These are phyloP conservation scores for Drosophila imparisetae DNA, from an alignment of 2,888 invertebrate species.

Conservation along the genomic window DNA sequence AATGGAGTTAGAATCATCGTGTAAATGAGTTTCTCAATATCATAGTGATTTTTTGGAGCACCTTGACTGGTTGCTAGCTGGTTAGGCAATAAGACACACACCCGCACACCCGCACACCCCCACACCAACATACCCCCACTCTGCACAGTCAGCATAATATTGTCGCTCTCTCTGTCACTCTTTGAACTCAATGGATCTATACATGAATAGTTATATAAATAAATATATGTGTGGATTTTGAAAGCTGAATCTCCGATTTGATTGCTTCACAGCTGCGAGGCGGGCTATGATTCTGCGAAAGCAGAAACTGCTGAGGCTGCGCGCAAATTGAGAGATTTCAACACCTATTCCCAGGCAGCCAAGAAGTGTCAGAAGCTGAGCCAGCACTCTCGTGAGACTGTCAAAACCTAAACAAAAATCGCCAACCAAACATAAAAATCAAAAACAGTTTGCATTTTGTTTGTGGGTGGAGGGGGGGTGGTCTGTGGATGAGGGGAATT, in stretches of 20 bases:
- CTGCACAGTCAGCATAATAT: slow-evolving; percentile 7
- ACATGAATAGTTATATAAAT: background rate
- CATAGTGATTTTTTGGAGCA: background rate
- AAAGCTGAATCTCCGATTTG: slow-evolving; percentile 46
- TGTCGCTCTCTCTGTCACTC: background rate
- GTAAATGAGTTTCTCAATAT: too few species aligned
- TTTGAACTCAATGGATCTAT: background rate
- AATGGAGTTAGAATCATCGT: too few species aligned
- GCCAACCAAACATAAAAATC: slow-evolving; percentile 28
- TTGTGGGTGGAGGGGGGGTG: too few species aligned
- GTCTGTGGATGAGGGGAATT: background rate
- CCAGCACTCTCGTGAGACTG: slow-evolving; percentile 61
- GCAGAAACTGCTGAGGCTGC: slow-evolving; percentile 64
- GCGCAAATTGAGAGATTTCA: slow-evolving; percentile 58
- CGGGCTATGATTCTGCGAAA: slow-evolving; percentile 57
- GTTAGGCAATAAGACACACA: background rate
- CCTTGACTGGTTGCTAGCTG: slow-evolving; percentile 10
- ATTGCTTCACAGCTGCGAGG: slow-evolving; percentile 56
- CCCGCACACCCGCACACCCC: background rate
- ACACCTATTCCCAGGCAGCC: slow-evolving; percentile 66
- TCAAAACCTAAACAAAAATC: slow-evolving; percentile 12
- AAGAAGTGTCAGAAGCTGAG: slow-evolving; percentile 46
- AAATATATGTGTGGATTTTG: background rate
- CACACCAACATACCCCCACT: too few species aligned
- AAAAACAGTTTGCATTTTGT: slow-evolving; percentile 56